Conservation (phyloP, 64 coral and sea anemone species). For the Porites lutea region DNA sequence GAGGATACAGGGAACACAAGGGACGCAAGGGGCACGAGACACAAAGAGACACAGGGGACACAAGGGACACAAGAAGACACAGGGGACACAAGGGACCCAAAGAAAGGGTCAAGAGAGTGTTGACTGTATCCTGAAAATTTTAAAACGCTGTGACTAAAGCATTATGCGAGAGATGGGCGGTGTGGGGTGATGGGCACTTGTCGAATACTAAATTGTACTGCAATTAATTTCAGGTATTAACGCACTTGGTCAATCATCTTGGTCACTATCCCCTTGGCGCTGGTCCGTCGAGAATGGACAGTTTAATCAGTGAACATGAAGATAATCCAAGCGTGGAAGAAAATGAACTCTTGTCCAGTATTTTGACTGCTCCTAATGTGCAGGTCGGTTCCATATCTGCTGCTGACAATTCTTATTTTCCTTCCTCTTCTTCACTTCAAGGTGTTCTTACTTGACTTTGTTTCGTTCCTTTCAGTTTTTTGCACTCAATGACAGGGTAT, state of each 20-base stretch:
- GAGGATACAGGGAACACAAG: too few species aligned
- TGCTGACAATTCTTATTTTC: too few species aligned
- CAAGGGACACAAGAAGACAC: too few species aligned
- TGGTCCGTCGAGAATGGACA: constrained; percentile 90
- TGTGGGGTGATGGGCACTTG: too few species aligned
- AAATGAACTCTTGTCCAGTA: constrained; percentile 75
- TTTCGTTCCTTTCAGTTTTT: constrained; percentile 74
- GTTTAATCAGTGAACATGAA: constrained; percentile 91
- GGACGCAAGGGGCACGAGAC: too few species aligned
- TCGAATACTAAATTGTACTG: too few species aligned
- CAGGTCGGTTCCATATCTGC: constrained; percentile 59
- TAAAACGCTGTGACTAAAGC: too few species aligned
- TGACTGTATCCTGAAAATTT: too few species aligned
- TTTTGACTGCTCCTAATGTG: constrained; percentile 89
- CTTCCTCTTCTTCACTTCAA: neutral
- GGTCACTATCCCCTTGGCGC: constrained; percentile 96
- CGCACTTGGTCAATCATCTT: constrained; percentile 89
- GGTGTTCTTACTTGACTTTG: neutral
- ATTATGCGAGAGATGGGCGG: too few species aligned
- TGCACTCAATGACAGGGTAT: constrained; percentile 81
- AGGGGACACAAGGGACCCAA: too few species aligned
- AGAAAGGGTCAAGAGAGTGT: too few species aligned
- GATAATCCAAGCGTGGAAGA: constrained; percentile 78
- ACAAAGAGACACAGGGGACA: too few species aligned
- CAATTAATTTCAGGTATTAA: constrained; percentile 57